phyloP scores from a whole-genome alignment of 2,888 invertebrate species.

The Alloscopus bannaensis region DNA sequence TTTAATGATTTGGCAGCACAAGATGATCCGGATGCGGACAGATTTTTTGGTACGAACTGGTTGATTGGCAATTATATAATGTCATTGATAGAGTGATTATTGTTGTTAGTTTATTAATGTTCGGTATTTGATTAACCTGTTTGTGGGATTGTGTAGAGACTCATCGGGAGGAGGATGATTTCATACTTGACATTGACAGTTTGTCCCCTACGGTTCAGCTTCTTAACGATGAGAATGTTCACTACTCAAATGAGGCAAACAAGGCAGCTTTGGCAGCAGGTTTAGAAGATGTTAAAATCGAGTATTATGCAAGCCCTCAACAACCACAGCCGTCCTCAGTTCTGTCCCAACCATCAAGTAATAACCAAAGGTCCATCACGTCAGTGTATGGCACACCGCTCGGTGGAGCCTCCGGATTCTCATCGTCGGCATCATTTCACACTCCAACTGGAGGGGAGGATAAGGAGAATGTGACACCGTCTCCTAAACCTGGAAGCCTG shows the following conservation, averaged over 20 bases:
- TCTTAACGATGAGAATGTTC: constrained; percentile 22
- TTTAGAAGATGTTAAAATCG: constrained; percentile 50
- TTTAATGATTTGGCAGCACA: constrained; percentile 61
- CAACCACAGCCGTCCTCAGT: constrained; percentile 23
- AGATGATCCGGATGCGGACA: constrained; percentile 65
- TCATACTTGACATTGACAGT: constrained; percentile 51
- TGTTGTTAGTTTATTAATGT: no score
- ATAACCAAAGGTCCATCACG: constrained; percentile 3
- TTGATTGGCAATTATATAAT: constrained; percentile 5
- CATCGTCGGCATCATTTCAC: constrained; percentile 24
- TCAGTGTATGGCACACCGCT: constrained; percentile 29
- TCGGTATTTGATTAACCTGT: no score
- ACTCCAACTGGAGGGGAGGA: constrained; percentile 55
- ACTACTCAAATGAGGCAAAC: constrained; percentile 38
- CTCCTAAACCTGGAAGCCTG: not conserved
- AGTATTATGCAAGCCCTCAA: constrained; percentile 55
- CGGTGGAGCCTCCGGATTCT: not conserved
- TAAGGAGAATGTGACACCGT: constrained; percentile 48
- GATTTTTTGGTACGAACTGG: constrained; percentile 65
- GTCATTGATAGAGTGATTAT: no score
- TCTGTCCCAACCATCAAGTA: constrained; percentile 22
- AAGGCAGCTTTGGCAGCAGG: constrained; percentile 35
- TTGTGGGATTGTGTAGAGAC: constrained; percentile 64
- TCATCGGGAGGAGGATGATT: constrained; percentile 69
- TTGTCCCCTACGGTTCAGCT: constrained; percentile 60